Evolutionary conservation across 2,113 vertebrate genomes (phyloP), one percentile per base, ranked within the genome.

Genomic region (Petrocephalus zakoni): DNA sequence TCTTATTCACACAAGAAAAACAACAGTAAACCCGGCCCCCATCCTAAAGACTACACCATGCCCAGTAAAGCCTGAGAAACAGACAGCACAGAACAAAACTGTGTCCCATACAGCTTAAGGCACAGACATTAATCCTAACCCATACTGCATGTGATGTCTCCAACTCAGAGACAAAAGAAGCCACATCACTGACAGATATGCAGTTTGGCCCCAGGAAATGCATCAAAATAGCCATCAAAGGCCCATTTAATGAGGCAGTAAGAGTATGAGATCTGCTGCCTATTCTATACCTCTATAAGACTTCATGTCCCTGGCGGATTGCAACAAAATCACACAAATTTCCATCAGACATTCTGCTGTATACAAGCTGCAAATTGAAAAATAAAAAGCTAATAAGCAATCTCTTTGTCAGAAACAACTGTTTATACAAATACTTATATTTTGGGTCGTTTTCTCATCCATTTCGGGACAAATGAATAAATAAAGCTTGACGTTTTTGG

Each of bases 401-500:
- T 61, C 15, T 22, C 22, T 2, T 61, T 61, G 15, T 19, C 22
- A 68, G 21, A 68, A n/a, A 87, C 92, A 51, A 89, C 78, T 34
- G 47, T 85, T 90, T 88, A 90, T 83, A 93, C 56, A 93, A 91
- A 78, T 61, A 15, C 64, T 0, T 90, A 92, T 93, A 88, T 92
- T 93, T 89, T 86, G 56, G 22, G 22, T 81, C 25, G 19, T 51
- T 78, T 89, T 92, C 91, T 46, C 90, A 90, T 75, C 83, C 19
- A 87, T 25, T 64, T 5, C 5, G 84, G 37, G 29, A 52, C 61
- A 88, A 84, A 85, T 49, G 21, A 55, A 93, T 89, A 0, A 0
- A 91, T 92, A 93, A 92, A 90, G 29, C 64, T 93, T 92, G 93
- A 93, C 51, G 0, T 89, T 93, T 94, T 91, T 93, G 92, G 93